These are phyloP conservation scores for Cyprinodon brontotheroides DNA, from an alignment of 2,113 vertebrate genomes.

Conservation along the genomic window DNA sequence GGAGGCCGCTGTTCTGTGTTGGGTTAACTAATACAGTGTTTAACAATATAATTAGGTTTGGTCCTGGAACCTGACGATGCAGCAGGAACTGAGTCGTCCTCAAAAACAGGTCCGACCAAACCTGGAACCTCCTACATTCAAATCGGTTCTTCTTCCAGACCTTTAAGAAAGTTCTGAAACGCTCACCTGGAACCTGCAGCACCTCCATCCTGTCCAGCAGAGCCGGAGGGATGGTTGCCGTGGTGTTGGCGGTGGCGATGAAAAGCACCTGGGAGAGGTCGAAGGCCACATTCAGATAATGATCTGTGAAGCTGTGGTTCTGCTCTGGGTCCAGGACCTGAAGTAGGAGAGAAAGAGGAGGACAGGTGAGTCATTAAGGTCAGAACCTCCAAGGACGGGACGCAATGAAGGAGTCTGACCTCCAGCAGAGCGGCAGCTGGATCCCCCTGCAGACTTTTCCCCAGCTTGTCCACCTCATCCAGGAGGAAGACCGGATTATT, in stretches of 20 bases:
- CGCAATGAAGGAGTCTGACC: slow-evolving; percentile 70
- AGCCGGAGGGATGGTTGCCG: slow-evolving; percentile 90
- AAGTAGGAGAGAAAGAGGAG: background rate
- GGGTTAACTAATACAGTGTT: no score
- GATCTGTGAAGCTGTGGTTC: slow-evolving; percentile 97
- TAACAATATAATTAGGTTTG: no score
- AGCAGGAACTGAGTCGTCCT: no score
- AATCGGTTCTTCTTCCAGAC: no score
- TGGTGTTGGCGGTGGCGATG: slow-evolving; percentile 95
- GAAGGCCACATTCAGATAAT: slow-evolving; percentile 96
- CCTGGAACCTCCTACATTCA: background rate
- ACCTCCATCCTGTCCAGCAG: slow-evolving; percentile 97
- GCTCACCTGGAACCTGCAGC: slow-evolving; percentile 93
- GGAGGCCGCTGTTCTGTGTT: no score
- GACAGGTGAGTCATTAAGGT: background rate
- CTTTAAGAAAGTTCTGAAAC: background rate
- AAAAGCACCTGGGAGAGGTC: slow-evolving; percentile 99
- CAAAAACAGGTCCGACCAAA: no score
- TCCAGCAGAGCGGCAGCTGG: slow-evolving; percentile 95
- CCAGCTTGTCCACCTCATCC: slow-evolving; percentile 97
- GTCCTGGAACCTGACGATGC: no score
- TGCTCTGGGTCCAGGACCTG: slow-evolving; percentile 98
- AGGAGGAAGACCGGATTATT: slow-evolving; percentile 97
- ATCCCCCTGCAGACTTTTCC: slow-evolving; percentile 95
- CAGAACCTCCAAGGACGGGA: background rate